A percentile compares a stretch with the other conserved stretches of the same genome.
Evolutionary conservation across 2,797 vertebrate genomes (phyloP).

Genomic region (Otus scops): DNA sequence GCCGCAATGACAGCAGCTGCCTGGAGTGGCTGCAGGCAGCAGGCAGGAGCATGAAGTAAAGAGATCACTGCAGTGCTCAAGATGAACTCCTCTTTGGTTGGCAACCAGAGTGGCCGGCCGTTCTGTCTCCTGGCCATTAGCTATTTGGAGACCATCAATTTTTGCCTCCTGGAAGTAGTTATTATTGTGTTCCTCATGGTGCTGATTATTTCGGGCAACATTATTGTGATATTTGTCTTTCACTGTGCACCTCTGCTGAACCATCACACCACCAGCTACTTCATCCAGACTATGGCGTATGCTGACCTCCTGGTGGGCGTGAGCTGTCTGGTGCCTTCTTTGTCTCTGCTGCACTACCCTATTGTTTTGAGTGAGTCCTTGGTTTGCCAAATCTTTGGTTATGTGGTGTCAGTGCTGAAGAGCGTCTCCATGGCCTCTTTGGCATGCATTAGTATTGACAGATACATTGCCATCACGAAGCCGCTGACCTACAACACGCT

Average conservation of each 20-base stretch:
- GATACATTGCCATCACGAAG: constrained; percentile 93
- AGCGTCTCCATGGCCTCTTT: constrained; percentile 95
- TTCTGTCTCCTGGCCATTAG: constrained; percentile 92
- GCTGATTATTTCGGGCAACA: constrained; percentile 94
- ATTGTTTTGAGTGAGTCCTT: constrained; percentile 86
- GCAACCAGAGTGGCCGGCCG: constrained; percentile 84
- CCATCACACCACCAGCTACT: constrained; percentile 96
- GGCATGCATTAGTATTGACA: constrained; percentile 95
- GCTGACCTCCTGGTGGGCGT: constrained; percentile 95
- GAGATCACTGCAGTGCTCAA: constrained; percentile 76
- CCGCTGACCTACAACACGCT: constrained; percentile 91
- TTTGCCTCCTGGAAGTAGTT: constrained; percentile 92
- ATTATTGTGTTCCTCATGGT: constrained; percentile 92
- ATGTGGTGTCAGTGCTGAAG: constrained; percentile 95
- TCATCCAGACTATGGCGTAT: constrained; percentile 99
- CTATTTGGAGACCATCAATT: constrained; percentile 86
- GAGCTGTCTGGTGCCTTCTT: constrained; percentile 94
- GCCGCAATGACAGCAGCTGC: constrained; percentile 76
- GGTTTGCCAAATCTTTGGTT: constrained; percentile 93
- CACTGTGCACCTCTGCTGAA: constrained; percentile 96
- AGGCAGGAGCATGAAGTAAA: constrained; percentile 74
- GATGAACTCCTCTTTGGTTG: constrained; percentile 93
- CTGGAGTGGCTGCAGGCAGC: constrained; percentile 67
- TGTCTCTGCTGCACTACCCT: constrained; percentile 89
- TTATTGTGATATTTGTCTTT: constrained; percentile 97